These are phyloP conservation scores for Lineus longissimus DNA, from an alignment of 1,140 invertebrate species.

Conservation along the genomic window DNA sequence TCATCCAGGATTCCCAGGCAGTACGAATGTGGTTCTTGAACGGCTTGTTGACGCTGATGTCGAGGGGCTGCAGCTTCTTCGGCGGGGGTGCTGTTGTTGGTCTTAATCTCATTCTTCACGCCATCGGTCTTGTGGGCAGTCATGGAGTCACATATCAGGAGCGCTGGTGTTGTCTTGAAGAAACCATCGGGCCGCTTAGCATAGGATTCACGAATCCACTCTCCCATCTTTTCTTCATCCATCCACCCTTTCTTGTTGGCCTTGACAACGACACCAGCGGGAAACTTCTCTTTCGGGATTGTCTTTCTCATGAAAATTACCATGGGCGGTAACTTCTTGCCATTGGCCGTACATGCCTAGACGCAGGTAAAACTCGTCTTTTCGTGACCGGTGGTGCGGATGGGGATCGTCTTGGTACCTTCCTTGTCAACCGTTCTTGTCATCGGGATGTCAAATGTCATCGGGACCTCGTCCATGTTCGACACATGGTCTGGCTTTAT, in stretches of 20 bases:
- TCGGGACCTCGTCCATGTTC: no score
- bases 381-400: no score
- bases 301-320: constrained; percentile 36
- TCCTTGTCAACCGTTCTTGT: no score
- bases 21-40: constrained; percentile 27
- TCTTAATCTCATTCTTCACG: constrained; percentile 19
- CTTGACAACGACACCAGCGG: constrained; percentile 16
- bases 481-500: background rate
- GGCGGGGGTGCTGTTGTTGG: constrained; percentile 23
- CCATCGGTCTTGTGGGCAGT: constrained; percentile 22
- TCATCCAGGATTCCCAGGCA: constrained; percentile 19
- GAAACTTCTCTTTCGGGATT: constrained; percentile 21
- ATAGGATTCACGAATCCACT: constrained; percentile 26
- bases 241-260: constrained; percentile 34
- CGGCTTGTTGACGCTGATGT: constrained; percentile 29
- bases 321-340: constrained; percentile 30
- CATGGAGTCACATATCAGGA: constrained; percentile 25
- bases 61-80: constrained; percentile 30
- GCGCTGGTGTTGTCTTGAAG: constrained; percentile 9
- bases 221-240: constrained; percentile 24
- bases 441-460: no score
- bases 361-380: no score
- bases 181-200: constrained; percentile 12
- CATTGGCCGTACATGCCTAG: constrained; percentile 22
- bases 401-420: no score